These are phyloP conservation scores for Vollenhovia emeryi DNA, from an alignment of 1,140 invertebrate genomes.

Conservation along the genomic window DNA sequence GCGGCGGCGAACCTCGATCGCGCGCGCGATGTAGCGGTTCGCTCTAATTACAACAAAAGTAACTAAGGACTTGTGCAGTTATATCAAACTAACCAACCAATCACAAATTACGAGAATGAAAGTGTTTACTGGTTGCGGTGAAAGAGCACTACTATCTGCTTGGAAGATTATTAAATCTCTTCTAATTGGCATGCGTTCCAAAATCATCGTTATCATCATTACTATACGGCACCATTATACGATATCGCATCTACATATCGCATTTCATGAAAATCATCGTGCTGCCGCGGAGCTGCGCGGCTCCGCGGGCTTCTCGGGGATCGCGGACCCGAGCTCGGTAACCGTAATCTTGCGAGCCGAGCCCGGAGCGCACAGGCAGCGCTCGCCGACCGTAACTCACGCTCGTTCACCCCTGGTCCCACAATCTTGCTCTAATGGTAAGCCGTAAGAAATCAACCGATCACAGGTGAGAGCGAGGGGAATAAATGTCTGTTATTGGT, in stretches of 20 bases:
- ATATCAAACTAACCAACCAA: slow-evolving; percentile 85
- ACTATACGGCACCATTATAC: slow-evolving; percentile 76
- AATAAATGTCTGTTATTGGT: too few species aligned
- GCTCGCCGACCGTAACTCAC: slow-evolving; percentile 22
- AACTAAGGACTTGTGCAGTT: slow-evolving; percentile 84
- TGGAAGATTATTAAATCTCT: slow-evolving; percentile 83
- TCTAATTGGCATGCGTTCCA: slow-evolving; percentile 86
- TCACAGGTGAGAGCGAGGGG: too few species aligned
- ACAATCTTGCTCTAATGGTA: too few species aligned
- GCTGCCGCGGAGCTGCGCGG: slow-evolving; percentile 37
- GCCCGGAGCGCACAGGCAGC: background rate
- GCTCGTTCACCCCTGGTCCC: too few species aligned
- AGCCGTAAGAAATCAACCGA: too few species aligned
- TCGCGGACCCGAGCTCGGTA: slow-evolving; percentile 4
- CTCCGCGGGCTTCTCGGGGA: slow-evolving; percentile 8
- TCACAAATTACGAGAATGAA: slow-evolving; percentile 74
- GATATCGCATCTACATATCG: slow-evolving; percentile 79
- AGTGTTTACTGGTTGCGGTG: slow-evolving; percentile 82
- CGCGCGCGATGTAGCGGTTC: slow-evolving; percentile 73
- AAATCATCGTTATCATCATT: slow-evolving; percentile 83
- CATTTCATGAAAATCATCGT: slow-evolving; percentile 80
- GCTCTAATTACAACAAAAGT: slow-evolving; percentile 72
- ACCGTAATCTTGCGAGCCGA: slow-evolving; percentile 32
- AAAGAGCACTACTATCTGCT: slow-evolving; percentile 85
- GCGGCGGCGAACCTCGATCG: slow-evolving; percentile 52